Conservation (phyloP, 2,888 invertebrate species). For the Theretra japonica region DNA sequence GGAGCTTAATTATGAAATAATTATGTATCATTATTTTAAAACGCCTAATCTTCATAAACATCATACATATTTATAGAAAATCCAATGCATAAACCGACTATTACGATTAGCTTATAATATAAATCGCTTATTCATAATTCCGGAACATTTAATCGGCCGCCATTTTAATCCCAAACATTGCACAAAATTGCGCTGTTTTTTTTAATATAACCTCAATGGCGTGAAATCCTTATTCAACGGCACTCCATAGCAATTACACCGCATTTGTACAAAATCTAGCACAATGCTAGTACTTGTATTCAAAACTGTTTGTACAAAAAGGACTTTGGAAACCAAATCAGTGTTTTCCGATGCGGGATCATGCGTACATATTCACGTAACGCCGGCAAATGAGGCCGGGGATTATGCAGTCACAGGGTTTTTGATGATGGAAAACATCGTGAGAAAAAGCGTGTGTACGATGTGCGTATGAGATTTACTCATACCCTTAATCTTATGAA, state of each 20-base stretch:
- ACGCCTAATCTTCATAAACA: too few species aligned
- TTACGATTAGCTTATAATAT: too few species aligned
- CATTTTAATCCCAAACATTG: neutral
- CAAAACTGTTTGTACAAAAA: neutral
- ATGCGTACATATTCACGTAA: neutral
- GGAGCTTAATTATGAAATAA: too few species aligned
- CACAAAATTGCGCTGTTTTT: neutral
- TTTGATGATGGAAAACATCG: neutral
- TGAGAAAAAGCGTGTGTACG: neutral
- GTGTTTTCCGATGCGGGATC: neutral
- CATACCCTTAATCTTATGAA: too few species aligned
- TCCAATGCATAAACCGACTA: too few species aligned
- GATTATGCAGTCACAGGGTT: neutral
- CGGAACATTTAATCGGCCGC: neutral
- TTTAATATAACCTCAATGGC: neutral
- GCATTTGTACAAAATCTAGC: neutral
- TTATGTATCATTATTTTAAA: too few species aligned
- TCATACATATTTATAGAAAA: too few species aligned
- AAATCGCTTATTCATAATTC: neutral
- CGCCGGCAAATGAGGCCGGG: neutral
- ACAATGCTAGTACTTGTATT: neutral
- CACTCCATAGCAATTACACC: neutral
- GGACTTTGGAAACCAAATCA: slow-evolving; percentile 6
- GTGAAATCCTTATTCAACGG: neutral
- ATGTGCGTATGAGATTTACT: neutral